Conservation (phyloP, 2,113 vertebrate genomes). For the Dromaius novaehollandiae region DNA sequence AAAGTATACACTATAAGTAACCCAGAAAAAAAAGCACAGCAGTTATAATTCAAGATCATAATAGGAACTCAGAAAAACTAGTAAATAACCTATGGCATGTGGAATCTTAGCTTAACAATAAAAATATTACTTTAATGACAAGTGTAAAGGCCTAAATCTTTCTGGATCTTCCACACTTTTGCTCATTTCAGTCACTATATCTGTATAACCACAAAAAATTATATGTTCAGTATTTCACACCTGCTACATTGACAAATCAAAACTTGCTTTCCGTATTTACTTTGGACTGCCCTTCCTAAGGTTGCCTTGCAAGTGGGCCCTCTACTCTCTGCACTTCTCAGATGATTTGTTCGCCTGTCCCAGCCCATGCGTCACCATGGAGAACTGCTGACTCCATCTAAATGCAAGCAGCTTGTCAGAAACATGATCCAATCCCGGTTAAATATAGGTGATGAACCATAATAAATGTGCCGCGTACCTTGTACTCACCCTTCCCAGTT, state of each 20-base stretch:
- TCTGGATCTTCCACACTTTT: background rate
- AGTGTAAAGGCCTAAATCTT: background rate
- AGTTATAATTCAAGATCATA: background rate
- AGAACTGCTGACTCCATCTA: conserved; percentile 38
- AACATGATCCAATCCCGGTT: conserved; percentile 6
- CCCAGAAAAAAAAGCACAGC: background rate
- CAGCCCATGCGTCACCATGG: background rate
- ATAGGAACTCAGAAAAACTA: background rate
- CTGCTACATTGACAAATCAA: background rate
- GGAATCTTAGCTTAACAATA: background rate
- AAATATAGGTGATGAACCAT: conserved; percentile 10
- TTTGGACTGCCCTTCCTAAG: background rate
- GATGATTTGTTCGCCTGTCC: background rate
- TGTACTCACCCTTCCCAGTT: background rate
- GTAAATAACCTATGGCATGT: background rate
- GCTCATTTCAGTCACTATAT: background rate
- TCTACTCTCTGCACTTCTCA: background rate
- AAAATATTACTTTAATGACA: background rate
- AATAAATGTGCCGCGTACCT: background rate
- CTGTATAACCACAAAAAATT: background rate
- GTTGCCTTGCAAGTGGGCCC: background rate
- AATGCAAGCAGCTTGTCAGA: conserved; percentile 19
- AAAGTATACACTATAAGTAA: background rate
- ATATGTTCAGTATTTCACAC: background rate
- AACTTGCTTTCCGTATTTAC: background rate